phyloP scores from a whole-genome alignment of 2,797 vertebrate genomes.

The Discoglossus pictus region DNA sequence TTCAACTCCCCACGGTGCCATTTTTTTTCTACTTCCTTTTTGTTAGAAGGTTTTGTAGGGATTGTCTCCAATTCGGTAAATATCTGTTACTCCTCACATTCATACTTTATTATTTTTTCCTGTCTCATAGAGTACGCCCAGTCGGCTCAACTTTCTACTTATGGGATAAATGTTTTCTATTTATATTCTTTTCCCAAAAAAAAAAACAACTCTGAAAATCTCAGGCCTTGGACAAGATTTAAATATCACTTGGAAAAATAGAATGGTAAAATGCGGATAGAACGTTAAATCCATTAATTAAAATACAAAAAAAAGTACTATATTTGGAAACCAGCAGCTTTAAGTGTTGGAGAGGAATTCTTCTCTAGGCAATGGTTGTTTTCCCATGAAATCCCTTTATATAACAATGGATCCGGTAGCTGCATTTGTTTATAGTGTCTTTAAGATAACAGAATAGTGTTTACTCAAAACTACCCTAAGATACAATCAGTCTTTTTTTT shows the following conservation, averaged over 20 bases:
- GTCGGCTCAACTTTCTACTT: not conserved
- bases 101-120: not conserved
- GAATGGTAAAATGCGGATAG: too few species aligned
- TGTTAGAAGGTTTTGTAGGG: not conserved
- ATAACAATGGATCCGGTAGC: not conserved
- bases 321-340: too few species aligned
- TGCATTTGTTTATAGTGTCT: not conserved
- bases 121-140: not conserved
- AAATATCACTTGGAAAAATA: too few species aligned
- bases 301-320: too few species aligned
- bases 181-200: too few species aligned
- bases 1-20: not conserved
- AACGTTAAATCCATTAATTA: too few species aligned
- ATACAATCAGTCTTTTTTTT: too few species aligned
- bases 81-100: not conserved
- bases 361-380: conserved; percentile 3
- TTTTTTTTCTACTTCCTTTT: not conserved
- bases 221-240: too few species aligned
- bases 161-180: too few species aligned
- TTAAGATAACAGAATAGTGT: too few species aligned
- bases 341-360: not conserved
- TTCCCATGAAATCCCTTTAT: not conserved
- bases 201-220: too few species aligned
- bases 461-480: too few species aligned
- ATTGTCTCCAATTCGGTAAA: conserved; percentile 13